Base-by-base conservation (phyloP, 35 echinoderm and acorn worm species). In the Hemicentrotus pulcherrimus region DNA sequence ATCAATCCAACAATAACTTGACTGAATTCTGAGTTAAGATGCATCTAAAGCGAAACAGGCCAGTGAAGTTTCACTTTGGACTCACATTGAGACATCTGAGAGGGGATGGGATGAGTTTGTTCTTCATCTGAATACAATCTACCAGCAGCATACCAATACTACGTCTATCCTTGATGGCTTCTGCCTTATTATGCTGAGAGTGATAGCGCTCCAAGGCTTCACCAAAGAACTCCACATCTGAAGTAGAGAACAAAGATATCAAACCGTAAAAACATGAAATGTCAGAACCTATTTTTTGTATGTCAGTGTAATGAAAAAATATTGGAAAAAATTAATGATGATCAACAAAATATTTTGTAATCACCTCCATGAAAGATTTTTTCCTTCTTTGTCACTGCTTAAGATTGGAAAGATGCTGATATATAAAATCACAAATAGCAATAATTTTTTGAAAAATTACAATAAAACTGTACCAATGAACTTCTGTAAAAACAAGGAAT, bases 191-290 rank as follows among this genome's bases (percentile, higher is more conserved):
- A 78, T 99, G 97, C 92, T 99, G 97, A 32, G 88, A 96, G 92
- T 99, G 96, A 89, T 99, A 99, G 15, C 97, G 87, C 86, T 97
- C 96, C 86, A 99, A 92, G 52, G 98, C 95, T 48, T 96, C 94
- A 35, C 96, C 96, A 92, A 99, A 99, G 35, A 99, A 99, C 50
- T 99, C 93, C n/a, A 99, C 98, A 96, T 99, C 98, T 99, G 47
- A 28, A 78, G 32, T 78, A 4, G 65, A 96, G 28, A 86, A 88
- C n/a, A 46, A n/a, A 78, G 6, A 28, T 5, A 28, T n/a, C 24
- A 78, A 6, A 14, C 10, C 50, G 12, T 78, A n/a, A 24, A 5
- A 78, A n/a, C 19, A 78, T 78, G 50, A 55, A n/a, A 78, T 78
- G n/a, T 28, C 65, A 78, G 6, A 78, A 78, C 19, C 19, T n/a